Evolutionary conservation across 2,888 invertebrate genomes (phyloP), one percentile per base, ranked within the genome.

Genomic region (Philhelius pedissequus): DNA sequence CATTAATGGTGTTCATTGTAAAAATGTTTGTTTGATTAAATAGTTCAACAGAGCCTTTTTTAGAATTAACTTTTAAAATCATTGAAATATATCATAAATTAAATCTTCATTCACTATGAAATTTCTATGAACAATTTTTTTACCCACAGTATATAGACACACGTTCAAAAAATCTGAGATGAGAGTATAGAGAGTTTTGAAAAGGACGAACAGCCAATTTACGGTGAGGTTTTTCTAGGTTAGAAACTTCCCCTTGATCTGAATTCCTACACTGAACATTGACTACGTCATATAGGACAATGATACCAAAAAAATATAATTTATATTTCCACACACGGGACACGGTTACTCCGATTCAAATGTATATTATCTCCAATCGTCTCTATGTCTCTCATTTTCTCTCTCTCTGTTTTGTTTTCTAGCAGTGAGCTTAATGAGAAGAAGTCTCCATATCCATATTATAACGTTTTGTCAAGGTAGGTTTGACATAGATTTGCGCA

Each of bases 141-240:
- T 32, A 64, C 64, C 66, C 79, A 70, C 70, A 60, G 80, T 79
- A 66, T 79, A 66, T 60, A 48, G 20, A 30, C 48, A 25, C 25
- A 66, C 66, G 60, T 81, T 77, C 13, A 56, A 74, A 20, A n/a
- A 75, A 71, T 60, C 18, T 38, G 13, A 62, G 38, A 62, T 58
- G 45, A 68, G 52, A 77, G 43, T 20, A 35, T n/a, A 64, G 71
- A 69, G 73, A 73, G 54, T 18, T 15, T 62, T 45, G 22, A 73
- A 70, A 77, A 77, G 74, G 68, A 82, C 71, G 64, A 76, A 66
- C 38, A 25, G 60, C 50, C 64, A 58, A 69, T 74, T 74, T 69
- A 80, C 76, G 69, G 73, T 81, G 62, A 78, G 80, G 56, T 76
- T 80, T 86, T 86, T 87, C 86, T 75, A 87, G 87, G 87, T 87